Base-by-base conservation (phyloP, 2,888 invertebrate genomes). In the Agelastica alni region DNA sequence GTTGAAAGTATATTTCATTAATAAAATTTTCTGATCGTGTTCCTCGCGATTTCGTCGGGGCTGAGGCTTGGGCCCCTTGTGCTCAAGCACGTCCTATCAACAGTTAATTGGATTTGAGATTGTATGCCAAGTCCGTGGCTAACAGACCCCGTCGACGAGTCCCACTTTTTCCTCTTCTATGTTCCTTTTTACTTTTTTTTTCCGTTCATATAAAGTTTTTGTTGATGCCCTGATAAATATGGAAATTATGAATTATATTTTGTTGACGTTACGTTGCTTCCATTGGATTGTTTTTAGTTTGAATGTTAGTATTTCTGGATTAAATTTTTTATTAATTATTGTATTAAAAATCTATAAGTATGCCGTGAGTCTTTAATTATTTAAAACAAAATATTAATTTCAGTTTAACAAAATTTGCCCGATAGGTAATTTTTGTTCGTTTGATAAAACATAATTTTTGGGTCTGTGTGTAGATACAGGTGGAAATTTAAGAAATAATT, bases 21-120 rank as follows among this genome's bases (percentile, higher is more conserved):
- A 71, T 70, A 69, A 70, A 69, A 67, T 66, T 70, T 70, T 70
- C 69, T 61, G 66, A 65, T 66, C 68, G 66, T 69, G 68, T 68
- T 61, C 49, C 49, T 32, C 68, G 63, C 64, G 63, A 67, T 67
- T 67, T 49, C 31, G 41, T 41, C 16, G 41, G 22, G 31, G 65
- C 67, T 66, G 65, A 66, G 63, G 61, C 54, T 57, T 65, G 65
- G 62, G 57, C 59, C 52, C 36, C 62, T 65, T 49, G 41, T 49
- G n/a, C 49, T 65, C 65, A 61, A 63, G 59, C 59, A 59, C 60
- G 60, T 63, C 58, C 65, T 56, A 61, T 63, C 63, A 63, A 63
- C 64, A 67, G 64, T 64, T 69, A 68, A 69, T 69, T 69, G 67
- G 69, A 67, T 68, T 66, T 62, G 54, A 61, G 61, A 65, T 63